Evolutionary conservation across 2,888 invertebrate species (phyloP), one percentile per base, ranked within the genome.

Genomic region (Drosophila testacea): DNA sequence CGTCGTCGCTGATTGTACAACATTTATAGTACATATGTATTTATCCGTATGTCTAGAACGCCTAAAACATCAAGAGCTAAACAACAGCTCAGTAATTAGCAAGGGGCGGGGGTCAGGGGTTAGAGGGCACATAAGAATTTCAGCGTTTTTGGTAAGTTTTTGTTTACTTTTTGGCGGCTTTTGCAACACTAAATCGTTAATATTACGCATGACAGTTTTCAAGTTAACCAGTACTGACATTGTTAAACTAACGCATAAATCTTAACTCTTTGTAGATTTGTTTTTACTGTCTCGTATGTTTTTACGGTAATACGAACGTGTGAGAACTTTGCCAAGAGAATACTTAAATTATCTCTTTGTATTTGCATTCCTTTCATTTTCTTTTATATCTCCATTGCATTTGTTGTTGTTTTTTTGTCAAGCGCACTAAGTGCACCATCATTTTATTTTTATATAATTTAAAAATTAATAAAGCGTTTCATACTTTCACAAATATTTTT

Each of bases 1-100:
- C 88, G 74, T 86, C 87, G 78, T 88, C 89, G 84, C 87, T 89
- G 90, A 80, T 84, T 84, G 90, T 88, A 84, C 84, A 84, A 84
- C 84, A 89, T 79, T 83, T 79, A 79, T 69, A 83, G 82, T 87
- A 73, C 71, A 68, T 68, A 65, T 22, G 22, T 22, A 22, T 73
- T 64, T 79, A 65, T 73, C 74, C 48, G 76, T 79, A 88, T 77
- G 69, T 81, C 84, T 87, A 74, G 84, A 81, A 81, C 66, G 84
- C 83, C 87, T 72, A 76, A 79, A 85, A 85, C 83, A 83, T 81
- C 88, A 65, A 83, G 71, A 79, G 83, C 88, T 88, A 69, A 69
- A 61, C 56, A 41, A 51, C 77, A 83, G 82, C 84, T 82, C 77
- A 73, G 50, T 46, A 61, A 42, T 34, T 61, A 84, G 69, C 72